These are phyloP conservation scores for Bettongia penicillata DNA, from an alignment of 2,113 vertebrate genomes.

Conservation along the genomic window DNA sequence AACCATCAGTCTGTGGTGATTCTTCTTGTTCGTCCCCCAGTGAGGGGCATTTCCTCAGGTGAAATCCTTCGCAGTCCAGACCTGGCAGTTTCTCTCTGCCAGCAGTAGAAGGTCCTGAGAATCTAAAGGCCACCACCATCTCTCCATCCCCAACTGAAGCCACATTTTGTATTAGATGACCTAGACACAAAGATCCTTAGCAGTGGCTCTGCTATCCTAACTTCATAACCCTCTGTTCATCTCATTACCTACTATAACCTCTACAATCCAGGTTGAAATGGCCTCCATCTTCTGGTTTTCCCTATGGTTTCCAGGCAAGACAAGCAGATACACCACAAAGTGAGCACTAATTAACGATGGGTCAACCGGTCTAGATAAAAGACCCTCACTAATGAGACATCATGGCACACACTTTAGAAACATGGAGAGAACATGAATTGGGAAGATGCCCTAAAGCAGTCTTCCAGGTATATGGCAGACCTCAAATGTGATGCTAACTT, in stretches of 20 bases:
- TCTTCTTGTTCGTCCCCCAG: not conserved
- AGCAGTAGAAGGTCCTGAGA: not conserved
- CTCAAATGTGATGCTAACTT: conserved; percentile 63
- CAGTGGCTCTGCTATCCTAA: not conserved
- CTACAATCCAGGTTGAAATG: not conserved
- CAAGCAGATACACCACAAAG: conserved; percentile 33
- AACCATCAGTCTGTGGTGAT: not conserved
- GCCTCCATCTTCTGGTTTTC: not conserved
- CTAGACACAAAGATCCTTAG: not conserved
- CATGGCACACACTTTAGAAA: conserved; percentile 53
- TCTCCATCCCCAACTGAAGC: not conserved
- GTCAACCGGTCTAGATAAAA: conserved; percentile 56
- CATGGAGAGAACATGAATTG: conserved; percentile 38
- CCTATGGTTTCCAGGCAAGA: conserved; percentile 24
- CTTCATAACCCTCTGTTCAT: not conserved
- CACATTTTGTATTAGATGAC: not conserved
- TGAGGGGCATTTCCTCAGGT: not conserved
- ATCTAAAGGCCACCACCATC: not conserved
- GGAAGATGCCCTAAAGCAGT: conserved; percentile 44
- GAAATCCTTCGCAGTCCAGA: not conserved
- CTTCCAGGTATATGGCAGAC: conserved; percentile 44
- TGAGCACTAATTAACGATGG: conserved; percentile 37
- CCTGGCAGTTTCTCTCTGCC: not conserved
- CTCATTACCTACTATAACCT: not conserved
- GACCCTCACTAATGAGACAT: conserved; percentile 58